Percentiles rank a stretch among this genome's conserved stretches.
Evolutionary conservation across 2,113 vertebrate species (phyloP).

Genomic region (Phrynosoma platyrhinos): DNA sequence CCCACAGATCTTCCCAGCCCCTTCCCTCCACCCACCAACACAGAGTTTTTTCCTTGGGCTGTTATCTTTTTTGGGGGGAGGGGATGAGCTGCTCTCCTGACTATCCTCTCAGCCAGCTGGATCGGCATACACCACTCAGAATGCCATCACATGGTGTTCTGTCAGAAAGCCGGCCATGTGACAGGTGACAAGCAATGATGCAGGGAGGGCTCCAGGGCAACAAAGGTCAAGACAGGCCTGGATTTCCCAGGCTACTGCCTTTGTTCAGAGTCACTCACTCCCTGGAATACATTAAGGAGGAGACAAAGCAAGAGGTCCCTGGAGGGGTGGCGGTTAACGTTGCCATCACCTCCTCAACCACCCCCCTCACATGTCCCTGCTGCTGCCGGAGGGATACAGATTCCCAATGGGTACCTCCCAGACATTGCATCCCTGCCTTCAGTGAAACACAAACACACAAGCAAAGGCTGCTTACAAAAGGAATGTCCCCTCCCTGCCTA

Average conservation of each 20-base stretch:
- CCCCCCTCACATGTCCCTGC: neutral
- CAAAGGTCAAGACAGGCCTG: constrained; percentile 82
- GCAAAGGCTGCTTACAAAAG: constrained; percentile 70
- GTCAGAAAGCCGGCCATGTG: constrained; percentile 62
- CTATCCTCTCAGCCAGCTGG: constrained; percentile 33
- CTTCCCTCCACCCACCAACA: neutral
- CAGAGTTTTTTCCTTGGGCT: neutral
- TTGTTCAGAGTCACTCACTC: constrained; percentile 81
- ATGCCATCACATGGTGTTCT: constrained; percentile 74
- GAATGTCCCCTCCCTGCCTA: constrained; percentile 45
- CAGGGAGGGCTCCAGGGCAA: constrained; percentile 59
- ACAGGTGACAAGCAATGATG: constrained; percentile 82
- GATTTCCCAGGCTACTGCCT: constrained; percentile 86
- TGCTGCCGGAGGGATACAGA: constrained; percentile 33
- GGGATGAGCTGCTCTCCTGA: neutral
- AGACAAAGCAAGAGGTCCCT: constrained; percentile 80
- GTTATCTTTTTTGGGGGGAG: neutral
- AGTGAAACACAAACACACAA: constrained; percentile 41
- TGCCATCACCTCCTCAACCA: constrained; percentile 43
- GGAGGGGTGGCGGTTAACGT: constrained; percentile 57
- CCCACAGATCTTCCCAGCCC: neutral
- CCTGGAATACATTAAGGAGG: constrained; percentile 80
- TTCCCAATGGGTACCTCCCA: constrained; percentile 46
- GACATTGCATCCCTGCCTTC: constrained; percentile 38
- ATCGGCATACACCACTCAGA: constrained; percentile 69